A percentile compares a stretch with the other conserved stretches of the same genome.
Conservation (phyloP, 2,113 vertebrate species). For the Conger conger region DNA sequence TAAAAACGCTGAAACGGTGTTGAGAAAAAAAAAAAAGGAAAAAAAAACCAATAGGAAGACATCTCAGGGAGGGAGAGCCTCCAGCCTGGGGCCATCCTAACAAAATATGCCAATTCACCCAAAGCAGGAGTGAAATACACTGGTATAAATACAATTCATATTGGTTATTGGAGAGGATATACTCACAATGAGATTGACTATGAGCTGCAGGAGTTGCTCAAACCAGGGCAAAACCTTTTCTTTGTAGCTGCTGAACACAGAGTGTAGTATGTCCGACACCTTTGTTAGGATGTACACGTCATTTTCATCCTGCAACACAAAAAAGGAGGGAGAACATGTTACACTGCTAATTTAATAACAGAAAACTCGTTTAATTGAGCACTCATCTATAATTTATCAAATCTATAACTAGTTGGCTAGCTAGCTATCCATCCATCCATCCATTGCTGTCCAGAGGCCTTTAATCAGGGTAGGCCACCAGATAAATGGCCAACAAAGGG, state of each 20-base stretch:
- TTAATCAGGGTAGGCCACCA: no score
- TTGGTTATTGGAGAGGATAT: background rate
- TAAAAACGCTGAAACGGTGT: no score
- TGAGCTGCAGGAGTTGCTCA: constrained; percentile 92
- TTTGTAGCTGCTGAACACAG: constrained; percentile 95
- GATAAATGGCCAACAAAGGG: background rate
- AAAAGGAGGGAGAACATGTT: background rate
- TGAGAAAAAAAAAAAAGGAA: no score
- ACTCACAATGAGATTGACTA: constrained; percentile 95
- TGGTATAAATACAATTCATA: background rate
- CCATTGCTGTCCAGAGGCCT: no score
- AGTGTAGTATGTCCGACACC: constrained; percentile 96
- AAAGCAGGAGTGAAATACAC: no score
- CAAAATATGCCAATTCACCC: no score
- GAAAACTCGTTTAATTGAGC: background rate
- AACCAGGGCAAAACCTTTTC: constrained; percentile 97
- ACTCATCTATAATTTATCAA: no score
- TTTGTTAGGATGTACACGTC: constrained; percentile 98
- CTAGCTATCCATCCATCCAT: no score
- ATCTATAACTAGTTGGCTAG: background rate
- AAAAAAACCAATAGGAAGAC: no score
- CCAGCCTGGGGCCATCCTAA: no score
- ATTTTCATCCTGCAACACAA: constrained; percentile 83
- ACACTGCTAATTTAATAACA: background rate
- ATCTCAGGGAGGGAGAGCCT: no score